These are phyloP conservation scores for Masticophis lateralis DNA, from an alignment of 2,797 vertebrate genomes.

Conservation along the genomic window DNA sequence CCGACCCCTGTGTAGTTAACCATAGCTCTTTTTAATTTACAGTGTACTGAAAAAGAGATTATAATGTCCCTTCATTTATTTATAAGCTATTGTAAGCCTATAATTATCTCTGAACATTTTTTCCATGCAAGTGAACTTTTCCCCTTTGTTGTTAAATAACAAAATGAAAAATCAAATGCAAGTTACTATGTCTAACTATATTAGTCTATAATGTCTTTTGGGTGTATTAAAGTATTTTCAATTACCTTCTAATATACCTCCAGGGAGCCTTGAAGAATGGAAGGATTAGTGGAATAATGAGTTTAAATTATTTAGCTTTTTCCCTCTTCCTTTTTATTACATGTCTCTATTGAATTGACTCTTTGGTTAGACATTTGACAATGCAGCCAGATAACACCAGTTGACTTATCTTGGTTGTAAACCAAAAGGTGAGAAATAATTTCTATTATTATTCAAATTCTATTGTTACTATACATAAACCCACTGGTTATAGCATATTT, in stretches of 20 bases:
- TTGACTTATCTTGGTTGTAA: slow-evolving; percentile 62
- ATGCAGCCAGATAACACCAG: slow-evolving; percentile 60
- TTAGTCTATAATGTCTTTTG: slow-evolving; percentile 66
- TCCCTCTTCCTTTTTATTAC: slow-evolving; percentile 37
- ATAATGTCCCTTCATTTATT: background rate
- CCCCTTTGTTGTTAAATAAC: slow-evolving; percentile 52
- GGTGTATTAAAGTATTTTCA: slow-evolving; percentile 69
- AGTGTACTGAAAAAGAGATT: slow-evolving; percentile 4
- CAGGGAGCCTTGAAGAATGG: slow-evolving; percentile 64
- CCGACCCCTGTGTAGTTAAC: background rate
- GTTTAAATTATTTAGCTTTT: slow-evolving; percentile 69
- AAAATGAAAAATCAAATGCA: slow-evolving; percentile 19
- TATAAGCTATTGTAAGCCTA: slow-evolving; percentile 9
- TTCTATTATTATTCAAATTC: slow-evolving; percentile 60
- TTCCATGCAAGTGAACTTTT: background rate
- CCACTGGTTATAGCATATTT: background rate
- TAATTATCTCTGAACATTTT: background rate
- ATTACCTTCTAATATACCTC: slow-evolving; percentile 72
- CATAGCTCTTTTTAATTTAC: slow-evolving; percentile 2
- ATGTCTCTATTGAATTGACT: slow-evolving; percentile 63
- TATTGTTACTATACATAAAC: slow-evolving; percentile 12
- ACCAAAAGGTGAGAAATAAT: slow-evolving; percentile 32
- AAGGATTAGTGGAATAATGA: slow-evolving; percentile 74
- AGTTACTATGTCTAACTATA: slow-evolving; percentile 38
- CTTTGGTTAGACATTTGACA: slow-evolving; percentile 57